phyloP scores from a whole-genome alignment of 2,797 vertebrate genomes.

The Paramormyrops hopkinsi region DNA sequence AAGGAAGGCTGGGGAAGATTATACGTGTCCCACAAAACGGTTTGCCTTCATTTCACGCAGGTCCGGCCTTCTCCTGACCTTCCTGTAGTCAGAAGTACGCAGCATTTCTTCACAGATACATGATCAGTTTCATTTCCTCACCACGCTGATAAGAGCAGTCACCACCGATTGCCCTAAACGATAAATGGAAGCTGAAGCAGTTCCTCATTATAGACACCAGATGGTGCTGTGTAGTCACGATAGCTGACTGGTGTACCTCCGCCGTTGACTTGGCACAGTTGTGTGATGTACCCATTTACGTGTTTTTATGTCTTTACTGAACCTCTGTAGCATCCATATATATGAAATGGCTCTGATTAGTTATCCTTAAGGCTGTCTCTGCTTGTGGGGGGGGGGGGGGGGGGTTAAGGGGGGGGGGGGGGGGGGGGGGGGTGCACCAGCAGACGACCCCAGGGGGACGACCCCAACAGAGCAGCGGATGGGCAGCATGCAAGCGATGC shows the following conservation, averaged over 20 bases:
- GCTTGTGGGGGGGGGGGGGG: neutral
- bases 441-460: neutral
- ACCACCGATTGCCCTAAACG: neutral
- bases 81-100: neutral
- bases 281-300: neutral
- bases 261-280: neutral
- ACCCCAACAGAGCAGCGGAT: neutral
- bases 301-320: neutral
- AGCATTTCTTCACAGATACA: neutral
- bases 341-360: neutral
- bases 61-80: neutral
- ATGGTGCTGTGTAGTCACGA: slow-evolving; percentile 40
- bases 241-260: neutral
- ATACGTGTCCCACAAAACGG: neutral
- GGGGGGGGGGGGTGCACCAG: neutral
- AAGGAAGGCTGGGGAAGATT: neutral
- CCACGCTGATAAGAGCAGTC: neutral
- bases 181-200: slow-evolving; percentile 14
- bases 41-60: neutral
- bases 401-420: neutral
- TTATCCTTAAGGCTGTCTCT: neutral
- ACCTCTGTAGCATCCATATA: neutral
- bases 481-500: neutral
- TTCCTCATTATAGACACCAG: slow-evolving; percentile 40
- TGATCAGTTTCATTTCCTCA: neutral